Evolutionary conservation across 2,888 invertebrate genomes (phyloP).

Genomic region (Patella pellucida): DNA sequence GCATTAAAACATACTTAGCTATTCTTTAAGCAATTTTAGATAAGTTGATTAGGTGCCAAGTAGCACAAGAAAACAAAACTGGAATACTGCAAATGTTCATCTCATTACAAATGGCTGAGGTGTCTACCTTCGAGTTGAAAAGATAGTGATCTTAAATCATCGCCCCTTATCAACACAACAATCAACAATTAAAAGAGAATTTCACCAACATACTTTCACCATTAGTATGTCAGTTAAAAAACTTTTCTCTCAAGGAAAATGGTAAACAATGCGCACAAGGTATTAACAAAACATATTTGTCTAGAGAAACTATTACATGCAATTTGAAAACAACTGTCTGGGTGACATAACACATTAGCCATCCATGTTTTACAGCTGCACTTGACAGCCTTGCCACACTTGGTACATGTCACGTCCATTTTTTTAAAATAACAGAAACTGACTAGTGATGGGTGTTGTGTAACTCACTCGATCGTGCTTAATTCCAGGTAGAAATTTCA

Average conservation of each 20-base stretch:
- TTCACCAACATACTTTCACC: not conserved
- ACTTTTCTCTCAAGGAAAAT: too few species aligned
- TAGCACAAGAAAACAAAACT: not conserved
- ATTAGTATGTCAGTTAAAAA: not conserved
- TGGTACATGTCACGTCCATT: too few species aligned
- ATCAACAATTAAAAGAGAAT: constrained; percentile 1
- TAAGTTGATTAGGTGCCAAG: constrained; percentile 2
- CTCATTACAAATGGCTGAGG: not conserved
- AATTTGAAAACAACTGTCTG: not conserved
- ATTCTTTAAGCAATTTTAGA: not conserved
- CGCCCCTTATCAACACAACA: not conserved
- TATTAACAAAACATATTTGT: too few species aligned
- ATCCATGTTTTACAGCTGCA: not conserved
- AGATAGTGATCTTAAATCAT: too few species aligned
- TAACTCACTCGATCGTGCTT: too few species aligned
- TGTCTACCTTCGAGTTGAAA: too few species aligned
- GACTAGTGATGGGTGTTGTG: too few species aligned
- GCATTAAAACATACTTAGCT: not conserved
- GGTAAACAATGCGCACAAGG: too few species aligned
- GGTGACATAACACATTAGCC: not conserved
- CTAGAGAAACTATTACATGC: not conserved
- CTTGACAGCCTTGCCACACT: too few species aligned
- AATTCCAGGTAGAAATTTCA: too few species aligned
- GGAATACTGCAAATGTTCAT: not conserved
- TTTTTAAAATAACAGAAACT: too few species aligned